Percentiles rank a stretch among this genome's conserved stretches.
phyloP scores from a whole-genome alignment of 2,113 vertebrate species.

The Sclerurus mexicanus region DNA sequence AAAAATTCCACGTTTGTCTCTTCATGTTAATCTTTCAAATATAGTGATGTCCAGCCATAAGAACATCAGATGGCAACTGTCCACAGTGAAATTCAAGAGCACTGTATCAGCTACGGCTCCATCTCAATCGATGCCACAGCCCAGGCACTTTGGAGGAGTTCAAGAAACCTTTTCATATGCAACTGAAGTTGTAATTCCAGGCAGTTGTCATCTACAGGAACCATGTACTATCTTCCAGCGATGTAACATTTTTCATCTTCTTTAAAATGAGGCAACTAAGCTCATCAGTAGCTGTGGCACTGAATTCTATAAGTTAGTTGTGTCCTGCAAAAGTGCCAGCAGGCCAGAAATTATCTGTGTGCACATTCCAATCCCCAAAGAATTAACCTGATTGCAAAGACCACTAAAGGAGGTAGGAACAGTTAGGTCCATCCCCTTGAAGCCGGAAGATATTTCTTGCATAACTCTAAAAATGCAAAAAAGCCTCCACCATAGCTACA shows the following conservation, averaged over 20 bases:
- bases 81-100: background rate
- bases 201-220: background rate
- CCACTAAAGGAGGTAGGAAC: constrained; percentile 5
- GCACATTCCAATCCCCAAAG: background rate
- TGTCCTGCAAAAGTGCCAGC: background rate
- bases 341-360: background rate
- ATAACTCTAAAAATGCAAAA: background rate
- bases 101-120: background rate
- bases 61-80: background rate
- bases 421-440: background rate
- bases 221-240: background rate
- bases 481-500: background rate
- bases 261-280: background rate
- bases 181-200: background rate
- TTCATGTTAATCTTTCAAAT: background rate
- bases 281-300: background rate
- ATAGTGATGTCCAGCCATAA: background rate
- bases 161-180: background rate
- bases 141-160: background rate
- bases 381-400: constrained; percentile 1
- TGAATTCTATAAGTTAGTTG: background rate
- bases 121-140: background rate
- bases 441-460: background rate
- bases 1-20: background rate
- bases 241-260: background rate